Evolutionary conservation across 2,797 vertebrate genomes (phyloP).

Genomic region (Danio jaintianensis): DNA sequence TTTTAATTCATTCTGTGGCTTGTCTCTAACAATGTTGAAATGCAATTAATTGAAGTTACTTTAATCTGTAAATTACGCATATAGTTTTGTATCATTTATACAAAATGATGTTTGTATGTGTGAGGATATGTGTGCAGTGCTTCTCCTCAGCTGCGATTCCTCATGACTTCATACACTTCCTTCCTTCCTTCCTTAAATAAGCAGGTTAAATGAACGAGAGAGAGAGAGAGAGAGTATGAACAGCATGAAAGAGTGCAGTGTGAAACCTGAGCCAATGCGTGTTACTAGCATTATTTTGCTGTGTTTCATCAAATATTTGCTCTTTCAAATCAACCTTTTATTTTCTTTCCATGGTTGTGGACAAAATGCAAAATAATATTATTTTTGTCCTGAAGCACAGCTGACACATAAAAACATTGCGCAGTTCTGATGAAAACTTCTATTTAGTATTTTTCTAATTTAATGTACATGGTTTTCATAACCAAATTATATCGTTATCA

Average conservation of each 20-base stretch:
- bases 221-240: constrained; percentile 48
- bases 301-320: constrained; percentile 5
- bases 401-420: not conserved
- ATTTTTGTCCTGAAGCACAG: not conserved
- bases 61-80: too few species aligned
- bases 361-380: not conserved
- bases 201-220: constrained; percentile 66
- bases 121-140: constrained; percentile 28
- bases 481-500: not conserved
- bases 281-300: not conserved
- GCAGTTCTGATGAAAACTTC: not conserved
- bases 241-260: constrained; percentile 10
- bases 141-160: constrained; percentile 1
- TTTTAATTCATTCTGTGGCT: not conserved
- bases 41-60: not conserved
- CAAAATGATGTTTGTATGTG: not conserved
- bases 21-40: not conserved
- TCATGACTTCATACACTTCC: constrained; percentile 33
- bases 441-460: not conserved
- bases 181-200: constrained; percentile 70
- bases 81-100: not conserved
- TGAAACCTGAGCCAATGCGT: constrained; percentile 12
- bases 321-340: not conserved
- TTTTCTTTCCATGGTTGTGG: not conserved
- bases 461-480: not conserved